phyloP scores from a whole-genome alignment of 2,113 vertebrate species.

The Semnopithecus entellus region DNA sequence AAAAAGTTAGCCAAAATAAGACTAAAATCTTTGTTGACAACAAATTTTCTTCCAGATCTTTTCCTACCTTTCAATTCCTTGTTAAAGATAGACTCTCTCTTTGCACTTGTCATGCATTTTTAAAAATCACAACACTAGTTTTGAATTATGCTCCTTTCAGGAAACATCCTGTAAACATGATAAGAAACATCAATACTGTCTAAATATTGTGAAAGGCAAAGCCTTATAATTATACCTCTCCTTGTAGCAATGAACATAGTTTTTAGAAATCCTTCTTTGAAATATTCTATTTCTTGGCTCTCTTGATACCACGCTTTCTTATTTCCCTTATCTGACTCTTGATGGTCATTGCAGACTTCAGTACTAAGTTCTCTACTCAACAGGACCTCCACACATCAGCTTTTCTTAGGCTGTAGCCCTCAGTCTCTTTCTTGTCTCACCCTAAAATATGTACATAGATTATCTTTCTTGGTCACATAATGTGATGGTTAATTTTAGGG shows the following conservation, averaged over 20 bases:
- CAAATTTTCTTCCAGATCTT: background rate
- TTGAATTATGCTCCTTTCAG: background rate
- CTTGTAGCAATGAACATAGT: background rate
- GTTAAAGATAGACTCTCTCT: background rate
- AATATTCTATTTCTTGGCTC: background rate
- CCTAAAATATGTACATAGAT: background rate
- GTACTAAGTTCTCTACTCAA: background rate
- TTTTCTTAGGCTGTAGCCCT: background rate
- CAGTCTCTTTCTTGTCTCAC: background rate
- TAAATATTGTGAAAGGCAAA: background rate
- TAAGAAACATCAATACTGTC: background rate
- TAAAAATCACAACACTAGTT: background rate
- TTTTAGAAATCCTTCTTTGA: background rate
- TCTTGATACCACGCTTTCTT: background rate
- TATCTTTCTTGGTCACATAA: background rate
- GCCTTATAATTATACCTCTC: background rate
- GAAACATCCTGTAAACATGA: background rate
- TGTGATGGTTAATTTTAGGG: background rate
- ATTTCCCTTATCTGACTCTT: background rate
- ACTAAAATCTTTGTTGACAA: background rate
- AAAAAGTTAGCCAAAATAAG: background rate
- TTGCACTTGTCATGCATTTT: background rate
- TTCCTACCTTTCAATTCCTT: background rate
- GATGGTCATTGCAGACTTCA: background rate
- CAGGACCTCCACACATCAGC: background rate